phyloP scores from a whole-genome alignment of 2,113 vertebrate genomes.

The Nibea coibor region DNA sequence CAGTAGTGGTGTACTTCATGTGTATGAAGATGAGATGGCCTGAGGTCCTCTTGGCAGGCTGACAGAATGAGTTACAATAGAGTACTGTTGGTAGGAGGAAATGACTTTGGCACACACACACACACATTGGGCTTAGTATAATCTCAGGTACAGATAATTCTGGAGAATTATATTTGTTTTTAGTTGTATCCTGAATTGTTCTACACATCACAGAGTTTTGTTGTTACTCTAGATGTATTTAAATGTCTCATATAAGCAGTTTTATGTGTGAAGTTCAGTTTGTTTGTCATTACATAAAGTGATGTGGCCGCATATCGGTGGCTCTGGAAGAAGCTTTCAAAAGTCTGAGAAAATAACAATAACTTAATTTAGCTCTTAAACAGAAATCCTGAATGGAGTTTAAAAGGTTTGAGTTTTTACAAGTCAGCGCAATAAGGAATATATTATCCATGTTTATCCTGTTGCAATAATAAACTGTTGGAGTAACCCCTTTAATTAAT shows the following conservation, averaged over 20 bases:
- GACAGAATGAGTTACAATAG: slow-evolving; percentile 19
- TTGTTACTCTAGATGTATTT: not conserved
- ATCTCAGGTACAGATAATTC: not conserved
- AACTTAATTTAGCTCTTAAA: no score
- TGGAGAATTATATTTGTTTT: not conserved
- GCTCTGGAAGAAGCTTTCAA: no score
- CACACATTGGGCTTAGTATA: not conserved
- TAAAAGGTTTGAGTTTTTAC: no score
- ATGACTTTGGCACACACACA: not conserved
- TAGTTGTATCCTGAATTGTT: no score
- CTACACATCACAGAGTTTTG: not conserved
- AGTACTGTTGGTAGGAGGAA: slow-evolving; percentile 1
- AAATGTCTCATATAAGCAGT: not conserved
- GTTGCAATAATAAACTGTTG: no score
- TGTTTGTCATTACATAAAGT: not conserved
- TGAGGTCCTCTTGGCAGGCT: not conserved
- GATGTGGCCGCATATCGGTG: no score
- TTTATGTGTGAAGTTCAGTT: not conserved
- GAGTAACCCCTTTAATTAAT: no score
- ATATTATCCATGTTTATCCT: no score
- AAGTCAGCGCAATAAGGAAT: no score
- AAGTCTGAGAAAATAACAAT: no score
- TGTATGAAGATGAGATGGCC: not conserved
- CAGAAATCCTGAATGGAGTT: no score
- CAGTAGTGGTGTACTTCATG: not conserved